A percentile compares a stretch with the other conserved stretches of the same genome.
phyloP scores from a whole-genome alignment of 2,797 vertebrate species.

The Aplochiton taeniatus region DNA sequence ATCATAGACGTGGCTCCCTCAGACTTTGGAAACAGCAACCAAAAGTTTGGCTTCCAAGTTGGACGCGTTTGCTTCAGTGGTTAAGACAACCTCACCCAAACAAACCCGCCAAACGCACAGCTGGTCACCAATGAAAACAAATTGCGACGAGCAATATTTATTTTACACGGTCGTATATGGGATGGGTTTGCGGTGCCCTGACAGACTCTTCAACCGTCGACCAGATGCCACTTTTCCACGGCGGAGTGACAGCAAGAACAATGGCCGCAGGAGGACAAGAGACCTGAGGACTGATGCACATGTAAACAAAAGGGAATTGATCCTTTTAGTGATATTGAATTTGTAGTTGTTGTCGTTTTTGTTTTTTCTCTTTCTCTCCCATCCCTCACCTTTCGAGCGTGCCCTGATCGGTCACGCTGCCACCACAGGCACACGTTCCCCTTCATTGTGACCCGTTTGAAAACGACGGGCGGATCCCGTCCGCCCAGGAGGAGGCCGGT shows the following conservation, averaged over 20 bases:
- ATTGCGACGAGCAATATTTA: constrained; percentile 69
- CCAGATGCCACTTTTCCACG: constrained; percentile 39
- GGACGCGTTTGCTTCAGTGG: constrained; percentile 89
- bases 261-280: constrained; percentile 39
- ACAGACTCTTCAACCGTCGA: constrained; percentile 62
- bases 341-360: constrained; percentile 19
- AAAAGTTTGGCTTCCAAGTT: constrained; percentile 93
- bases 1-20: constrained; percentile 80
- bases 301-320: constrained; percentile 73
- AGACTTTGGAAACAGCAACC: constrained; percentile 85
- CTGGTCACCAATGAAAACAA: constrained; percentile 43
- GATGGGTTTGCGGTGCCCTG: constrained; percentile 60
- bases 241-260: constrained; percentile 49
- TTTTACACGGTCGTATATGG: constrained; percentile 64
- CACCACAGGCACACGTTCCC: constrained; percentile 39
- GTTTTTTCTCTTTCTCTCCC: constrained; percentile 18
- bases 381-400: constrained; percentile 38
- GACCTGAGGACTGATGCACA: constrained; percentile 55
- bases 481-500: constrained; percentile 13
- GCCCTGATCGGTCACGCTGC: constrained; percentile 40
- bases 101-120: constrained; percentile 7
- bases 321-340: constrained; percentile 61
- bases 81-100: constrained; percentile 62
- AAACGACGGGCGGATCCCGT: constrained; percentile 34
- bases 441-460: constrained; percentile 48